phyloP scores from a whole-genome alignment of 1,140 invertebrate species.

The Drosophila triauraria region DNA sequence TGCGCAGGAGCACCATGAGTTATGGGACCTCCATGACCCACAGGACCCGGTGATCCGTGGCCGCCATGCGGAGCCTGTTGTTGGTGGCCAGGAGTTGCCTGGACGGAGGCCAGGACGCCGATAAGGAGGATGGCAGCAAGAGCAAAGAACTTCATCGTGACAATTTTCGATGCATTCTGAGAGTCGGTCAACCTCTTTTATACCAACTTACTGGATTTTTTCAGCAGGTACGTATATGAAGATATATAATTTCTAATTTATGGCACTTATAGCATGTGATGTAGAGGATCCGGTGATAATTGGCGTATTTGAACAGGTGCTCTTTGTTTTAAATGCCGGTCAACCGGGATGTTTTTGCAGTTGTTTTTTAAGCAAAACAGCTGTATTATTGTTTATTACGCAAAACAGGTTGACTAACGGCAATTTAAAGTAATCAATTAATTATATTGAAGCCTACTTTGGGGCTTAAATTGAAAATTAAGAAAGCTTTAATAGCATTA shows the following conservation, averaged over 20 bases:
- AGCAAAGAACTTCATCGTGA: slow-evolving; percentile 39
- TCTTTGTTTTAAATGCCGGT: slow-evolving; percentile 7
- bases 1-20: not conserved
- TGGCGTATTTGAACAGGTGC: not conserved
- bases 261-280: not conserved
- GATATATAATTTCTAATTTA: slow-evolving; percentile 16
- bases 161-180: slow-evolving; percentile 19
- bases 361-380: slow-evolving; percentile 14
- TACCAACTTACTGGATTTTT: slow-evolving; percentile 1
- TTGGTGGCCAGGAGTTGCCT: slow-evolving; percentile 22
- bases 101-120: slow-evolving; percentile 25
- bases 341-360: slow-evolving; percentile 3
- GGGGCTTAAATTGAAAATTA: not conserved
- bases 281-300: not conserved
- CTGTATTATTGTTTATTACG: not conserved
- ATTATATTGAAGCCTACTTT: not conserved
- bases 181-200: slow-evolving; percentile 11
- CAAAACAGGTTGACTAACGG: slow-evolving; percentile 1
- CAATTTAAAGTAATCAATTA: not conserved
- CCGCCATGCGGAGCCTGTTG: not conserved
- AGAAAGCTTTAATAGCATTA: too few species aligned
- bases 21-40: not conserved
- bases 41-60: not conserved
- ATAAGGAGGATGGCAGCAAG: slow-evolving; percentile 19
- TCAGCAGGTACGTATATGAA: not conserved